phyloP scores from a whole-genome alignment of 2,113 vertebrate genomes.

The Anser brachyrhynchus region DNA sequence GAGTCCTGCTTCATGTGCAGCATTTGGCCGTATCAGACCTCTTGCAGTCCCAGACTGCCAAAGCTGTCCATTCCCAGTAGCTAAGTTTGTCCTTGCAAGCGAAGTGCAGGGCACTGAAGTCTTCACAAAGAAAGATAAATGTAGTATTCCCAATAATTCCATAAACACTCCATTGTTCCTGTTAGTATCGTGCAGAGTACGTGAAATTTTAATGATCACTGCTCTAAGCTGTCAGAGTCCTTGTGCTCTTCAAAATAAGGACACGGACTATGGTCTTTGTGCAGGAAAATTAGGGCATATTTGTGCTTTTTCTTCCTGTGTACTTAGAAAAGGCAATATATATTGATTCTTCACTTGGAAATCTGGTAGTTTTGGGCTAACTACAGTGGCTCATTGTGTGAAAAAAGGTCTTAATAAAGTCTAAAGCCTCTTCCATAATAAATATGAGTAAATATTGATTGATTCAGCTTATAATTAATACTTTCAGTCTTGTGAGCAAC shows the following conservation, averaged over 20 bases:
- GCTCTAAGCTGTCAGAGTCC: neutral
- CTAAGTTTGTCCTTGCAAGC: neutral
- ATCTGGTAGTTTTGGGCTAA: neutral
- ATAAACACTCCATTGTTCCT: neutral
- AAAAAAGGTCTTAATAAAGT: neutral
- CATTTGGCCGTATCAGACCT: neutral
- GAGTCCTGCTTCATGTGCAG: accelerated
- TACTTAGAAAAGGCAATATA: neutral
- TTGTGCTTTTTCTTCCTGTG: neutral
- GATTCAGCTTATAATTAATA: neutral
- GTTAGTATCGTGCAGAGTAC: neutral
- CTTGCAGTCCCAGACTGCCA: neutral
- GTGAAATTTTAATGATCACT: neutral
- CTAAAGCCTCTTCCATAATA: neutral
- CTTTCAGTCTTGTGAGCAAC: neutral
- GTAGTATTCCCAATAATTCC: neutral
- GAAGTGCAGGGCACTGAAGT: neutral
- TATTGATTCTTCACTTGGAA: neutral
- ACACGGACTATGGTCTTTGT: neutral
- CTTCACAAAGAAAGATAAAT: neutral
- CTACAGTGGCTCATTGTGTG: neutral
- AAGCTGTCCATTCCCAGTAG: neutral
- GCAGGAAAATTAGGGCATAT: neutral
- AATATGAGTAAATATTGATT: neutral
- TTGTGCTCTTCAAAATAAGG: neutral